Evolutionary conservation across 2,113 vertebrate species (phyloP).

Genomic region (Sclerurus mexicanus): DNA sequence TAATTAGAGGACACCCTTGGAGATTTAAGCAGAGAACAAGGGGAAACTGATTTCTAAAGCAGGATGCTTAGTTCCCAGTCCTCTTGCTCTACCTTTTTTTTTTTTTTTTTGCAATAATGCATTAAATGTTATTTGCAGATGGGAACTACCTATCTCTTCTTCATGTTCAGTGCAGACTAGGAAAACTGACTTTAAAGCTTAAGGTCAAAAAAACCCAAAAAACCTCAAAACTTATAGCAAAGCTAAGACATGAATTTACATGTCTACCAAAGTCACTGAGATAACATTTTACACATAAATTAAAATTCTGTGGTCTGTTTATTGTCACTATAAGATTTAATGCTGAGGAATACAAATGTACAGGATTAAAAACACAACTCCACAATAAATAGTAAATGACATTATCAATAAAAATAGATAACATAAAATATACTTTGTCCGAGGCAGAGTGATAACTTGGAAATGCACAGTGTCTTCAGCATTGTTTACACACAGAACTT

Average conservation of each 20-base stretch:
- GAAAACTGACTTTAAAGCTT: background rate
- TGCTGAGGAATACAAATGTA: background rate
- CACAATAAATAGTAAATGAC: background rate
- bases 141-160: background rate
- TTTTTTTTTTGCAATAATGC: background rate
- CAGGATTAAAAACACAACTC: background rate
- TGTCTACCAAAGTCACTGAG: background rate
- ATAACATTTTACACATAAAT: background rate
- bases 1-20: background rate
- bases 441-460: background rate
- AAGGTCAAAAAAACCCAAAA: background rate
- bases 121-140: background rate
- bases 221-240: background rate
- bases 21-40: background rate
- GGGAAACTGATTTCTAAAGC: background rate
- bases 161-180: background rate
- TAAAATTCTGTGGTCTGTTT: background rate
- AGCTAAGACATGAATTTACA: background rate
- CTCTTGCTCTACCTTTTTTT: background rate
- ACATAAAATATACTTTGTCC: background rate
- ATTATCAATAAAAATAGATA: background rate
- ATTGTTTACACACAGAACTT: background rate
- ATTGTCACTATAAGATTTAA: background rate
- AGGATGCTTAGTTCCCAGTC: background rate
- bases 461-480: background rate